Conservation (phyloP, 37 sponge, comb jelly and placozoan genomes). For the Chondrilla cf. caribensis region DNA sequence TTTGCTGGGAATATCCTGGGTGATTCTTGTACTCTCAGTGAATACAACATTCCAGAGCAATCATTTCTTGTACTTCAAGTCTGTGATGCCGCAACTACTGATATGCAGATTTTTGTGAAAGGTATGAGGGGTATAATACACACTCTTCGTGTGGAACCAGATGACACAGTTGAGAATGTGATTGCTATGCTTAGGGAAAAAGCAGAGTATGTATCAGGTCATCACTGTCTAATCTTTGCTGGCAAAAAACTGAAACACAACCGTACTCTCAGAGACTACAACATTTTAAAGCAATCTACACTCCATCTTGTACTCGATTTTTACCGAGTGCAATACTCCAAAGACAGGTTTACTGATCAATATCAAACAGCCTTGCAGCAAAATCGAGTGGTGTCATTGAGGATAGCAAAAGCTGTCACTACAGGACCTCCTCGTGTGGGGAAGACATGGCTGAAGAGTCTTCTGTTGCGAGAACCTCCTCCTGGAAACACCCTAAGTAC, state of each 20-base stretch:
- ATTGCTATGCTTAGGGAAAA: slow-evolving; percentile 96
- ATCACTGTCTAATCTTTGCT: slow-evolving; percentile 95
- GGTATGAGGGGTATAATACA: no score
- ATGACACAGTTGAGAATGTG: slow-evolving; percentile 93
- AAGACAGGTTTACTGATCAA: no score
- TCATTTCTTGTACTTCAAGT: no score
- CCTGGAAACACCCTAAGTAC: not conserved
- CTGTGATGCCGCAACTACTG: no score
- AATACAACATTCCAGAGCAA: no score
- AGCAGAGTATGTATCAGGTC: slow-evolving; percentile 93
- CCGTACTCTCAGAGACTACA: slow-evolving; percentile 96
- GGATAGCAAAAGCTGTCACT: not conserved
- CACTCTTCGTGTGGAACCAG: slow-evolving; percentile 92
- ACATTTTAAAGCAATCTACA: slow-evolving; percentile 94
- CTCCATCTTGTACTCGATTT: no score
- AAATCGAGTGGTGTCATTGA: not conserved
- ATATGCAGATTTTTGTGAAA: no score
- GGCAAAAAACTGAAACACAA: slow-evolving; percentile 89
- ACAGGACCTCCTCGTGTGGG: not conserved
- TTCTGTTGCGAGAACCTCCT: not conserved
- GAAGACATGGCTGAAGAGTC: slow-evolving; percentile 3
- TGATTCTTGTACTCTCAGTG: no score
- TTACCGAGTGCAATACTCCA: no score
- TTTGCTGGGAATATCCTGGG: no score
- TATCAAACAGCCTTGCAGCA: not conserved